Conservation (phyloP, 2,113 vertebrate genomes). For the Macheiramphus alcinus region DNA sequence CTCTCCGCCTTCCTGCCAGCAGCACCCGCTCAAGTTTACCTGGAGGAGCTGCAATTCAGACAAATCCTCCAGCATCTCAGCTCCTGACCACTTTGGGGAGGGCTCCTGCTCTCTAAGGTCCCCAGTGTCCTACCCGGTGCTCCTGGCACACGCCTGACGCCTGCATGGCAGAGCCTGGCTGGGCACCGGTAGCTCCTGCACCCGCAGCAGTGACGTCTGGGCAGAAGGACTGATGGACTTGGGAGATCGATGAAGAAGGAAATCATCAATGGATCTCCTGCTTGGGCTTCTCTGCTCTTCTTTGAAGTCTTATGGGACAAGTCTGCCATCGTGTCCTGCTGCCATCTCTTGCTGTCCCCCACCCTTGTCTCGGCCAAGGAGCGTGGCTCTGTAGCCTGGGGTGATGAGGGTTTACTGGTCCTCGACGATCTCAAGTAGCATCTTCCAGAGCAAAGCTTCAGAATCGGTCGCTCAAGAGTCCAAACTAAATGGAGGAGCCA, state of each 20-base stretch:
- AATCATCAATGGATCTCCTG: neutral
- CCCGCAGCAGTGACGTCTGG: neutral
- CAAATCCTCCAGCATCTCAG: neutral
- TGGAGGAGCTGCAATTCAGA: neutral
- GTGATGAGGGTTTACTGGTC: too few relatives aligned
- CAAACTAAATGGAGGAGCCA: neutral
- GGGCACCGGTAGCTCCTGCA: neutral
- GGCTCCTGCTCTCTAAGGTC: neutral
- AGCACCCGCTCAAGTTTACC: neutral
- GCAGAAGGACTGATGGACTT: neutral
- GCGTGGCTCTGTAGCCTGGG: neutral
- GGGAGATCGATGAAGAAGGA: neutral
- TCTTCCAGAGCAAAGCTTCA: neutral
- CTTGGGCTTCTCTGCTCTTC: neutral
- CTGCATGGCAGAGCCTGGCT: neutral
- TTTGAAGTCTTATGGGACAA: neutral
- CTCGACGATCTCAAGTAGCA: neutral
- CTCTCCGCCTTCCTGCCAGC: neutral
- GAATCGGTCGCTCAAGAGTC: neutral
- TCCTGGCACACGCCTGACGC: neutral
- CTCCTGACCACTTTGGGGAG: neutral
- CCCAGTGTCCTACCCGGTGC: too few relatives aligned
- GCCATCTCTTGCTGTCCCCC: neutral
- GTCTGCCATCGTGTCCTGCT: neutral
- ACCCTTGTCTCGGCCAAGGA: too few relatives aligned